Base-by-base conservation (phyloP, 1,140 invertebrate genomes). In the Plutomurus gul region DNA sequence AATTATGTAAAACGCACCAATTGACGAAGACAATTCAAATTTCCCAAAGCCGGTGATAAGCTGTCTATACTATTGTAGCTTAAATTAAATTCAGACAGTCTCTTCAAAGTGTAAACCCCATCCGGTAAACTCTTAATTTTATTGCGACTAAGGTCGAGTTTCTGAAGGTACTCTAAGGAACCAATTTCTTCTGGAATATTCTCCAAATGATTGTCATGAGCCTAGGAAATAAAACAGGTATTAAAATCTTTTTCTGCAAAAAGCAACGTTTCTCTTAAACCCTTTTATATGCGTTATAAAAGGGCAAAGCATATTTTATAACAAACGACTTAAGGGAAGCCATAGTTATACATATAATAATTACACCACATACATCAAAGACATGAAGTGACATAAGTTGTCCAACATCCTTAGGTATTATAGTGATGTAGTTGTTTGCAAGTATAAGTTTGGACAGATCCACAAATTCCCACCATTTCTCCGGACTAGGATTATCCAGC, bases 361-460 rank as follows among this genome's bases (percentile, higher is more conserved):
- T 87, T 87, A n/a, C n/a, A n/a, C n/a, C n/a, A n/a, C n/a, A n/a
- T 85, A 89, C 89, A 87, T 90, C 89, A 49, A 90, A 83, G 10
- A 87, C 85, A 75, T 85, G 86, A 4, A 90, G 82, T 43, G 86
- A 85, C 25, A 83, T 74, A 13, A 89, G 85, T 40, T 86, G 85
- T n/a, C 81, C 81, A 37, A 90, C 86, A 78, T 87, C 86, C 30
- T 86, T 84, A 18, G 88, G 86, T 3, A 90, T 81, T 5, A 65
- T 37, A 11, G 84, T 85, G n/a, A 90, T 83, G 25, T 78, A 82
- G 79, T 90, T 90, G 13, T 87, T 89, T 4, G 88, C 87, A 16
- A 90, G 81, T 37, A 89, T 88, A 4, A 90, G 85, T 76, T 89
- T 88, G 5, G 87, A 87, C 13, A 90, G 82, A 33, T 89, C 88